Base-by-base conservation (phyloP, 92 coral and sea anemone genomes). In the Heteractis magnifica region DNA sequence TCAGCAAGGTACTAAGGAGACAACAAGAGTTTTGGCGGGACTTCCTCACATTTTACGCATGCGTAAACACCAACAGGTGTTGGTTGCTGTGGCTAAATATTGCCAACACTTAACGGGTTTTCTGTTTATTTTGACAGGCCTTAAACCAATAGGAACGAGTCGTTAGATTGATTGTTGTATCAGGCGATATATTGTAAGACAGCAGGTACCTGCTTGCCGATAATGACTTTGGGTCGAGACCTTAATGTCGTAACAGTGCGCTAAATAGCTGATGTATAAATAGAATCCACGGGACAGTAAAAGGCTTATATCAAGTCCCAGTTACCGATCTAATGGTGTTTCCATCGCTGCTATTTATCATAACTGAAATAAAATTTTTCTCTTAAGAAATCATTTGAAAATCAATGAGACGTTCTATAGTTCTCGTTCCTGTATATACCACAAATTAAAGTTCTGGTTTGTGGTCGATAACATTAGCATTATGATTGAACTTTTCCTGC, bases 81-180 rank as follows among this genome's bases (percentile, higher is more conserved):
- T 85, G 83, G 62, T 53, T 13, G 34, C 78, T 52, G 81, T 71
- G 71, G 21, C 41, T 8, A 26, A 19, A 41, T 34, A 34, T 23
- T 79, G 83, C 72, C 81, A 65, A 64, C 88, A 70, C 88, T 85
- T 76, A 77, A 85, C 83, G 77, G 88, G 83, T 70, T 85, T 85
- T 81, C 20, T 20, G 56, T 76, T 48, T 56, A 71, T 55, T 34
- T 76, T 6, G 51, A 51, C 9, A 56, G 15, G 21, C 48, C 9
- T 48, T 77, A 15, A 56, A 50, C 88, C 88, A 85, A 85, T 85
- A 50, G 72, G 82, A 68, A 52, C 52, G 49, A 52, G 50, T 84
- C 16, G 34, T 50, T 10, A 34, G 21, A 75, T 75, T 65, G 62
- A 51, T 53, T 52, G 77, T 3, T 70, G 20, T 65, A 78, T 70